Evolutionary conservation across 2,797 vertebrate species (phyloP).

Genomic region (Sebastes taczanowskii): DNA sequence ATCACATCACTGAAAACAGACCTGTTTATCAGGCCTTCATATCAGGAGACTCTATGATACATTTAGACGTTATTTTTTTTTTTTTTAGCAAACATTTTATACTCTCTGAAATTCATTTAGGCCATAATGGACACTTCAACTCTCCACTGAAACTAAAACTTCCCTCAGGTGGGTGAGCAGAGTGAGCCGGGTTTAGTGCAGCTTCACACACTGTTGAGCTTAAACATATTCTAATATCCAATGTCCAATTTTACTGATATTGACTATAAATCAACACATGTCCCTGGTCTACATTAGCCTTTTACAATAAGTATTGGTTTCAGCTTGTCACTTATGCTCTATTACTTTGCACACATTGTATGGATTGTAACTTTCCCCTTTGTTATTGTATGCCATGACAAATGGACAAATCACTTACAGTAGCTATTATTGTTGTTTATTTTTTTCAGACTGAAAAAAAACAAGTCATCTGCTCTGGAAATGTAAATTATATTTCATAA

Average conservation of each 20-base stretch:
- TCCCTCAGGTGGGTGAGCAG: not conserved
- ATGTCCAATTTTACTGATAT: not conserved
- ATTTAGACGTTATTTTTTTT: accelerated
- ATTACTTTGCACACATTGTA: not conserved
- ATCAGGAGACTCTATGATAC: not conserved
- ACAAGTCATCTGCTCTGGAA: not conserved
- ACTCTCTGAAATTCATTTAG: not conserved
- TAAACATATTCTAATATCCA: not conserved
- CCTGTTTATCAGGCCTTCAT: not conserved
- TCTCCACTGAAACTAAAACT: not conserved
- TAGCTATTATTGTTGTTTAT: too few species aligned
- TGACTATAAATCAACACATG: not conserved
- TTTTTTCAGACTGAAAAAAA: not conserved
- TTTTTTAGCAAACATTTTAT: not conserved
- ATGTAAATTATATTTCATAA: too few species aligned
- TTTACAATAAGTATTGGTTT: not conserved
- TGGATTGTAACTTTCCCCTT: too few species aligned
- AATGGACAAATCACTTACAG: too few species aligned
- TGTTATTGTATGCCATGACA: too few species aligned
- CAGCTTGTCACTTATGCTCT: not conserved
- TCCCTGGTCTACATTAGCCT: not conserved
- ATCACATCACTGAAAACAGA: not conserved
- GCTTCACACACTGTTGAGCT: not conserved
- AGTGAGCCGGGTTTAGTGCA: not conserved
- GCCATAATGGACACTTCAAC: not conserved